Conservation (phyloP, 2,888 invertebrate genomes). For the Cerceris rybyensis region DNA sequence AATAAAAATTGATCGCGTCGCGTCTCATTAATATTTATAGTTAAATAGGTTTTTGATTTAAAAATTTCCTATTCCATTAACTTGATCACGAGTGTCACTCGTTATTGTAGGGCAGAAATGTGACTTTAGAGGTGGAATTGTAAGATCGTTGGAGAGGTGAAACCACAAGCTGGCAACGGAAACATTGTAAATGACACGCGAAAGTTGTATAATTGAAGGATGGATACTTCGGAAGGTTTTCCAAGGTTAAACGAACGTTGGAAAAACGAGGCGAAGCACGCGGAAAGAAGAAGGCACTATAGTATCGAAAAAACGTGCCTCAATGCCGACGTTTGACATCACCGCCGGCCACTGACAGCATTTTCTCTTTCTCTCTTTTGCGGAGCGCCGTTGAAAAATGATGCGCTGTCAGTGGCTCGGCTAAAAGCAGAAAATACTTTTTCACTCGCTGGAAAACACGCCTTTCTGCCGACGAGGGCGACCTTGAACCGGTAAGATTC, state of each 20-base stretch:
- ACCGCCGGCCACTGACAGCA: conserved; percentile 59
- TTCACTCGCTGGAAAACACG: conserved; percentile 71
- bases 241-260: conserved; percentile 17
- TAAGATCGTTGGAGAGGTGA: too few relatives aligned
- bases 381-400: conserved; percentile 79
- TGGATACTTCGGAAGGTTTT: background rate
- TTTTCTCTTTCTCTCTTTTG: conserved; percentile 49
- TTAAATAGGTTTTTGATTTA: too few relatives aligned
- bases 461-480: conserved; percentile 54
- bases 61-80: too few relatives aligned
- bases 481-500: conserved; percentile 44
- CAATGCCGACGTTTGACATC: conserved; percentile 71
- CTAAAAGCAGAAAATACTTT: conserved; percentile 76
- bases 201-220: too few relatives aligned
- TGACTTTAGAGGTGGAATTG: too few relatives aligned
- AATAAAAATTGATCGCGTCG: too few relatives aligned
- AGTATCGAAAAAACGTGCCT: conserved; percentile 45
- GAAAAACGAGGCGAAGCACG: conserved; percentile 33
- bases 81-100: too few relatives aligned
- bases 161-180: too few relatives aligned
- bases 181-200: too few relatives aligned
- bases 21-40: too few relatives aligned
- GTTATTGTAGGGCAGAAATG: too few relatives aligned
- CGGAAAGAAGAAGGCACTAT: conserved; percentile 79
- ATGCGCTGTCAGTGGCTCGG: conserved; percentile 73